phyloP scores from a whole-genome alignment of 2,113 vertebrate species.

The Rhinolophus ferrumequinum region DNA sequence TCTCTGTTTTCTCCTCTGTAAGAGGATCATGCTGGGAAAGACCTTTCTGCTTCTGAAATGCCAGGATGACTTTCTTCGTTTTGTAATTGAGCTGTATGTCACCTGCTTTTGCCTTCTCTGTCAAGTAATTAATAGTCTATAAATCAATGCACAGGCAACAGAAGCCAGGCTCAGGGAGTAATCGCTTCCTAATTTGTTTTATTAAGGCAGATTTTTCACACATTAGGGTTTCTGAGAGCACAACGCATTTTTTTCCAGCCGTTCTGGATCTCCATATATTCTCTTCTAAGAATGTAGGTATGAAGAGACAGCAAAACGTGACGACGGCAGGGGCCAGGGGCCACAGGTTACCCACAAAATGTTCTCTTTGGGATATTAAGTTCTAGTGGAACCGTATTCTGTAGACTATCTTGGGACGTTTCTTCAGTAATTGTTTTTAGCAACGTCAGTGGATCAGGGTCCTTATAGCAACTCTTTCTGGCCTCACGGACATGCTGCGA shows the following conservation, averaged over 20 bases:
- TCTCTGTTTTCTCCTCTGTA: constrained; percentile 10
- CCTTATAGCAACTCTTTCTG: not conserved
- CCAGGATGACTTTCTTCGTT: not conserved
- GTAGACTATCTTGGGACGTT: not conserved
- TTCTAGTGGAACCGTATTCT: not conserved
- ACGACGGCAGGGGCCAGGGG: not conserved
- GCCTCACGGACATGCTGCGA: not conserved
- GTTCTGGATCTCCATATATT: not conserved
- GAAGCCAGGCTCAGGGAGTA: not conserved
- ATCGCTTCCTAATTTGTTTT: not conserved
- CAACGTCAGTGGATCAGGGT: not conserved
- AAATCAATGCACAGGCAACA: not conserved
- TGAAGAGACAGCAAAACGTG: not conserved
- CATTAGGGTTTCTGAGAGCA: not conserved
- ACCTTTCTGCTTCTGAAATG: not conserved
- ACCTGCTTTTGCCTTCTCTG: not conserved
- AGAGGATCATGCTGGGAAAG: not conserved
- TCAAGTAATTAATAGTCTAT: constrained; percentile 4
- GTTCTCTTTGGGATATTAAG: not conserved
- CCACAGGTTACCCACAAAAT: not conserved
- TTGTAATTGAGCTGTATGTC: not conserved
- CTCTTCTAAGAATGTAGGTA: not conserved
- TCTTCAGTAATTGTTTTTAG: not conserved
- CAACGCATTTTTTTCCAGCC: not conserved
- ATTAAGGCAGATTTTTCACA: constrained; percentile 2